Percentiles rank a stretch among this genome's conserved stretches.
Conservation (phyloP, 2,888 invertebrate species). For the Megastigmus dorsalis region DNA sequence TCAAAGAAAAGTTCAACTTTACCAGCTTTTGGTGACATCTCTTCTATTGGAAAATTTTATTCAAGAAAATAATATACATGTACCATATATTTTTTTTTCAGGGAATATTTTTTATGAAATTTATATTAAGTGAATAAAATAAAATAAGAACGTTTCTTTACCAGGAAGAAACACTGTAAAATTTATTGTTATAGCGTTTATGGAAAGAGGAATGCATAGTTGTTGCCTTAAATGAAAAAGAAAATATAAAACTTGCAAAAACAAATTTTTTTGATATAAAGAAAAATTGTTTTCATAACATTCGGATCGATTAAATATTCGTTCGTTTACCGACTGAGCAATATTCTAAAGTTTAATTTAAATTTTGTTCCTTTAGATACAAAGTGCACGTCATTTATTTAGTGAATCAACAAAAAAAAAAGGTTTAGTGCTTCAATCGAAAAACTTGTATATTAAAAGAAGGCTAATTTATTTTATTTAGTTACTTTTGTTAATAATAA, state of each 20-base stretch:
- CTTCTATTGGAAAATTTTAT: too few species aligned
- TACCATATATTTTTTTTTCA: too few species aligned
- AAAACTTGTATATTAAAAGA: background rate
- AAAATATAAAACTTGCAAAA: background rate
- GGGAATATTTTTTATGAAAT: too few species aligned
- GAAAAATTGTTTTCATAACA: slow-evolving; percentile 12
- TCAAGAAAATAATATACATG: too few species aligned
- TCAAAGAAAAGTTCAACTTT: too few species aligned
- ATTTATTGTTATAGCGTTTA: slow-evolving; percentile 13
- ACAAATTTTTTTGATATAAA: background rate
- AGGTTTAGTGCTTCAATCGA: background rate
- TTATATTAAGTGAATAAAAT: too few species aligned
- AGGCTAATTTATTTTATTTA: background rate
- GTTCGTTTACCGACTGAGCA: slow-evolving; percentile 18
- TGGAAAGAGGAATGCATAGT: background rate
- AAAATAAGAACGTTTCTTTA: slow-evolving; percentile 6
- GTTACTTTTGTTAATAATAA: background rate
- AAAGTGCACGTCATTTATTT: too few species aligned
- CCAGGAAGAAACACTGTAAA: background rate
- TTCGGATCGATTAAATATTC: background rate
- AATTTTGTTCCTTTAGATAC: too few species aligned
- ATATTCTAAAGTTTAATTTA: slow-evolving; percentile 32
- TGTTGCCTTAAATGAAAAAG: slow-evolving; percentile 25
- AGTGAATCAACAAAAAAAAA: too few species aligned
- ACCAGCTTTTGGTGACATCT: too few species aligned